These are phyloP conservation scores for Phenganax stokvisi DNA, from an alignment of 92 coral and sea anemone genomes.

Conservation along the genomic window DNA sequence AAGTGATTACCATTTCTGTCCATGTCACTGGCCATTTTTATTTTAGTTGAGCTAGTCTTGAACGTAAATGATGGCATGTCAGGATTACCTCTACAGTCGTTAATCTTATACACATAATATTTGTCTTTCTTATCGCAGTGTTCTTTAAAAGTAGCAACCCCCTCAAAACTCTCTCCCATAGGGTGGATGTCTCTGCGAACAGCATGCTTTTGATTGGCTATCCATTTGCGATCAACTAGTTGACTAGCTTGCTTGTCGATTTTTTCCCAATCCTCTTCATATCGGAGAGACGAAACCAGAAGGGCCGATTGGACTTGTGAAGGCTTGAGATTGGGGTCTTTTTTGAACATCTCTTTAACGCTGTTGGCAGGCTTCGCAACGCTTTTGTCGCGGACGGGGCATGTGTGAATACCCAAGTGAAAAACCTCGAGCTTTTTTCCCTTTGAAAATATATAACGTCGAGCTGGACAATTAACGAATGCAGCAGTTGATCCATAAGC, in stretches of 20 bases:
- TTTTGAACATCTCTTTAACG: slow-evolving; percentile 36
- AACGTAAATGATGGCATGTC: slow-evolving; percentile 60
- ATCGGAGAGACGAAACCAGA: slow-evolving; percentile 37
- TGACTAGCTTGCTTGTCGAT: slow-evolving; percentile 45
- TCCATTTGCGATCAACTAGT: slow-evolving; percentile 42
- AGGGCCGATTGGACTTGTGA: slow-evolving; percentile 52
- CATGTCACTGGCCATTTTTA: slow-evolving; percentile 45
- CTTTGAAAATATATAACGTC: slow-evolving; percentile 8
- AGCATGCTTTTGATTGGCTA: slow-evolving; percentile 45
- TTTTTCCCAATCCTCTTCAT: slow-evolving; percentile 39
- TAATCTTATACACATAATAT: slow-evolving; percentile 40
- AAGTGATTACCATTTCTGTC: slow-evolving; percentile 47
- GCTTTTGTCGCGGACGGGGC: slow-evolving; percentile 35
- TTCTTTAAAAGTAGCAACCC: slow-evolving; percentile 45
- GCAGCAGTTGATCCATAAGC: slow-evolving; percentile 5
- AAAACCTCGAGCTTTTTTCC: slow-evolving; percentile 11
- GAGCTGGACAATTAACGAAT: slow-evolving; percentile 15
- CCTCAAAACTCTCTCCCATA: slow-evolving; percentile 53
- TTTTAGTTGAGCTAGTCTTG: slow-evolving; percentile 43
- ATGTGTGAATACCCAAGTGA: slow-evolving; percentile 51
- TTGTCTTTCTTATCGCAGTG: slow-evolving; percentile 49
- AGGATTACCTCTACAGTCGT: slow-evolving; percentile 55
- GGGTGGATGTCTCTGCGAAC: slow-evolving; percentile 47
- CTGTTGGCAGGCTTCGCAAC: not conserved
- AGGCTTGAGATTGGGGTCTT: slow-evolving; percentile 54